Percentiles rank a stretch among this genome's conserved stretches.
Evolutionary conservation across 2,888 invertebrate genomes (phyloP).

Genomic region (Scaptomyza flava): DNA sequence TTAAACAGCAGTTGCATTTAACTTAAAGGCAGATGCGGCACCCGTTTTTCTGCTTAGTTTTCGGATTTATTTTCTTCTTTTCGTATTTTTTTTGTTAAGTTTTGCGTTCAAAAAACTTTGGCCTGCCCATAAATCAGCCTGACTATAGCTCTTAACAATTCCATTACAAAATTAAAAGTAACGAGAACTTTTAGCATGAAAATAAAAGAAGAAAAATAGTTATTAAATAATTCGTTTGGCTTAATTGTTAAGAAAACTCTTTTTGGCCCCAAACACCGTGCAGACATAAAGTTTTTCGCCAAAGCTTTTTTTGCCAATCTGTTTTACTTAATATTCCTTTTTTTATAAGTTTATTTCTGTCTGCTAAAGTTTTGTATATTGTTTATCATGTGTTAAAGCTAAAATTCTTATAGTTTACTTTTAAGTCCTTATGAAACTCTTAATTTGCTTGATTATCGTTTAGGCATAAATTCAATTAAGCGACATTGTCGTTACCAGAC

Average conservation of each 20-base stretch:
- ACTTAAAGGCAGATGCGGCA: slow-evolving; percentile 60
- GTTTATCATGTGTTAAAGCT: slow-evolving; percentile 36
- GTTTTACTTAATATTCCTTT: slow-evolving; percentile 19
- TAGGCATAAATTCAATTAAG: slow-evolving; percentile 75
- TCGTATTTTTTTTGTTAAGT: slow-evolving; percentile 11
- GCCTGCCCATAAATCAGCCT: slow-evolving; percentile 59
- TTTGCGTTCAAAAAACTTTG: slow-evolving; percentile 47
- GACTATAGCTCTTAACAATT: slow-evolving; percentile 58
- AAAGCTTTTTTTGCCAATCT: slow-evolving; percentile 12
- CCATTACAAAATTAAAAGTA: slow-evolving; percentile 76
- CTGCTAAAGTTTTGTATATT: slow-evolving; percentile 42
- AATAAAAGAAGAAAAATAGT: slow-evolving; percentile 49
- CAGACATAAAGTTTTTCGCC: slow-evolving; percentile 46
- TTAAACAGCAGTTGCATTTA: slow-evolving; percentile 57
- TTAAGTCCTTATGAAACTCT: slow-evolving; percentile 63
- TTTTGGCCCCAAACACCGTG: slow-evolving; percentile 34
- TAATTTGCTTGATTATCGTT: slow-evolving; percentile 82
- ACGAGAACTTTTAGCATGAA: slow-evolving; percentile 46
- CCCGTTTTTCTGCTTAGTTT: slow-evolving; percentile 25
- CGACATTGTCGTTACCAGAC: slow-evolving; percentile 57
- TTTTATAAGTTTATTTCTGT: slow-evolving; percentile 12
- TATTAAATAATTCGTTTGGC: slow-evolving; percentile 73
- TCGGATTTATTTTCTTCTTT: slow-evolving; percentile 1
- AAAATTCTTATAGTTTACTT: slow-evolving; percentile 15
- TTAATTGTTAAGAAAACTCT: slow-evolving; percentile 67